phyloP scores from a whole-genome alignment of 2,113 vertebrate genomes.

The Nerophis lumbriciformis region DNA sequence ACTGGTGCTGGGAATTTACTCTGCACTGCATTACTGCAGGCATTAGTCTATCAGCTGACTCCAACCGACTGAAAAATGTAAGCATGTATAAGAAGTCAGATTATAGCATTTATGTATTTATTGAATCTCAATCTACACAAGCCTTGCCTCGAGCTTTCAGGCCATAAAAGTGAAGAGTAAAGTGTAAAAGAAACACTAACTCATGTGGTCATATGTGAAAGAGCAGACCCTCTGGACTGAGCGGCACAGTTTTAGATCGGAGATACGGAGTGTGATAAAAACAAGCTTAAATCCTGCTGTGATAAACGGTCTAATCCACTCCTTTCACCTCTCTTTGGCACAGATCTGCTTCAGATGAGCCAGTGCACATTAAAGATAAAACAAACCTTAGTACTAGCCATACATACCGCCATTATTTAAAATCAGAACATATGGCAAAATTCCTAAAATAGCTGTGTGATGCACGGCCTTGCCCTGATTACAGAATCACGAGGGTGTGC shows the following conservation, averaged over 20 bases:
- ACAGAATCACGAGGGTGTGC: not conserved
- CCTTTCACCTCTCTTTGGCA: constrained; percentile 16
- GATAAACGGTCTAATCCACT: constrained; percentile 32
- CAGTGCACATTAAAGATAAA: not conserved
- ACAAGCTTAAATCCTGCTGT: constrained; percentile 6
- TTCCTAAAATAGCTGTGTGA: not conserved
- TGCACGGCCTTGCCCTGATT: constrained; percentile 16
- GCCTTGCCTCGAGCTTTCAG: not conserved
- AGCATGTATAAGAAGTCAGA: not conserved
- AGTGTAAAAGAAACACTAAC: constrained; percentile 1
- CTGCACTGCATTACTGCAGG: constrained; percentile 7
- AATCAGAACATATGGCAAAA: constrained; percentile 1
- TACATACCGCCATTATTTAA: not conserved
- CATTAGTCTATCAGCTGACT: constrained; percentile 16
- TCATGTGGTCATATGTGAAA: not conserved
- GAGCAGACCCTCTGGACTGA: not conserved
- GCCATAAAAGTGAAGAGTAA: not conserved
- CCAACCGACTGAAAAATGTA: constrained; percentile 6
- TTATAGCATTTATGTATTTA: not conserved
- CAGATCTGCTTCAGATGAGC: constrained; percentile 6
- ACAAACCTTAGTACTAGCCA: not conserved
- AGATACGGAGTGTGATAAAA: constrained; percentile 14
- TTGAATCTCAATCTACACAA: not conserved
- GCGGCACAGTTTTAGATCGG: constrained; percentile 7
- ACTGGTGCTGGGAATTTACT: constrained; percentile 14